phyloP scores from a whole-genome alignment of 2,888 invertebrate genomes.

The Chymomyza amoena region DNA sequence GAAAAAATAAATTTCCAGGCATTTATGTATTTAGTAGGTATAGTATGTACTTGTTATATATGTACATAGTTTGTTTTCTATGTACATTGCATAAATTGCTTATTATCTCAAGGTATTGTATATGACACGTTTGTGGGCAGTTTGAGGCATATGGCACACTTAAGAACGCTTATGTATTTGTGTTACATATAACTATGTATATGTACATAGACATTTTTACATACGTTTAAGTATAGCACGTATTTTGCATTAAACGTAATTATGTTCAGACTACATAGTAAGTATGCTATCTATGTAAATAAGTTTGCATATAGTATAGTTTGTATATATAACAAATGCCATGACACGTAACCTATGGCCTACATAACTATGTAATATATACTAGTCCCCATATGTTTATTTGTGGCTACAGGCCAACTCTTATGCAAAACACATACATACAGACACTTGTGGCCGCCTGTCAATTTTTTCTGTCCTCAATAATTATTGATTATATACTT shows the following conservation, averaged over 20 bases:
- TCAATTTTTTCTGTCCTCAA: slow-evolving; percentile 17
- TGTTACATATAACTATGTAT: too few relatives aligned
- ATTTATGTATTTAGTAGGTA: too few relatives aligned
- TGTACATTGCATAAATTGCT: too few relatives aligned
- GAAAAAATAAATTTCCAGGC: too few relatives aligned
- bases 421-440: not conserved
- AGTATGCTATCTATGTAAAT: not conserved
- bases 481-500: slow-evolving; percentile 26
- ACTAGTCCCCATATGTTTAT: not conserved
- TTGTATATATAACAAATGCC: not conserved
- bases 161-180: too few relatives aligned
- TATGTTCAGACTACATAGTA: not conserved
- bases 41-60: too few relatives aligned
- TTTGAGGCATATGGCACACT: too few relatives aligned
- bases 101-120: too few relatives aligned
- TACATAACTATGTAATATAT: not conserved
- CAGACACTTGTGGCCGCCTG: slow-evolving; percentile 2
- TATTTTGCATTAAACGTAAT: not conserved
- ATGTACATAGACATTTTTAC: too few relatives aligned
- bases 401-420: not conserved
- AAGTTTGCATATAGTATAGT: not conserved
- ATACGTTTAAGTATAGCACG: not conserved
- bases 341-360: not conserved
- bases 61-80: too few relatives aligned
- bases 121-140: too few relatives aligned